Evolutionary conservation across 2,113 vertebrate genomes (phyloP), one percentile per base, ranked within the genome.

Genomic region (Clinocottus analis): DNA sequence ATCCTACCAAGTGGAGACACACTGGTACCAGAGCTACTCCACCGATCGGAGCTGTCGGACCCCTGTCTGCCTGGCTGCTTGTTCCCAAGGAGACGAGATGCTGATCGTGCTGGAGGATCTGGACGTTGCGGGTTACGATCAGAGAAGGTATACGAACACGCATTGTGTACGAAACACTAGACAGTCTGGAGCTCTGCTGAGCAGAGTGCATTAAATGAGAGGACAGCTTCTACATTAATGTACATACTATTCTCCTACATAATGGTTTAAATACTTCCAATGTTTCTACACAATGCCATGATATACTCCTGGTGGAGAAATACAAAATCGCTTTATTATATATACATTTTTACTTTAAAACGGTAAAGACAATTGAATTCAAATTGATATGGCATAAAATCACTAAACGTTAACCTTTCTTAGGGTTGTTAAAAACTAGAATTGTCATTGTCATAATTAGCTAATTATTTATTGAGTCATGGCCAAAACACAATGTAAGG

Each of bases 41-140:
- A 93, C 95, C 29, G 81, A 78, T 21, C 83, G 45, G 8, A 65
- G 37, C 47, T 94, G 94, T 31, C 85, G 90, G 45, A 88, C 89
- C 61, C 94, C 95, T 0, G 66, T 72, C 64, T 95, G 93, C 69
- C 86, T 95, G 59, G 93, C 90, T 5, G 89, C 89, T 64, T 85
- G 83, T 70, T 93, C 91, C 56, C 82, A 92, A 41, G 93, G 93
- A 11, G 92, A 95, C 11, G 94, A 95, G 90, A 94, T 93, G 90
- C 85, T 95, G 82, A 93, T 95, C 0, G 93, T 95, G 47, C 83
- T 95, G 79, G 95, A 95, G 70, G 95, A 95, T 56, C 91, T 95
- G 67, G 94, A 95, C 49, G 85, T 67, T 27, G 91, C 85, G 0
- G 92, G 94, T 12, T 95, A 93, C 64, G 86, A 93, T 19, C 87